phyloP scores from a whole-genome alignment of 2,888 invertebrate species.

The Dryococelus australis region DNA sequence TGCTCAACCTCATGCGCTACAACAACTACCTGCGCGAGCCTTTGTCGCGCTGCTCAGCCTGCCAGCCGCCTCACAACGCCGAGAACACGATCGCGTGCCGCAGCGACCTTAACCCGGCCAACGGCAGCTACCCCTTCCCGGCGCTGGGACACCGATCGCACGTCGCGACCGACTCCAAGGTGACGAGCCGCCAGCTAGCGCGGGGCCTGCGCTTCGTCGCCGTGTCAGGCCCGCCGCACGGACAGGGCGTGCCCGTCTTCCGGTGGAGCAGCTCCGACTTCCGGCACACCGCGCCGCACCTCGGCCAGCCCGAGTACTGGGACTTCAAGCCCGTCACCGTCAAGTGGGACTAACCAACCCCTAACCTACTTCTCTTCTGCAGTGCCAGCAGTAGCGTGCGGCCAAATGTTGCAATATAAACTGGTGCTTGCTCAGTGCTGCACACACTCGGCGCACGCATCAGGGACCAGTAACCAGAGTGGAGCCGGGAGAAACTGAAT shows the following conservation, averaged over 20 bases:
- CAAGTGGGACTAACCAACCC: slow-evolving; percentile 57
- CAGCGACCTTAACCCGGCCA: slow-evolving; percentile 73
- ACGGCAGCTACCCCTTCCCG: slow-evolving; percentile 74
- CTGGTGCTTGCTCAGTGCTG: no score
- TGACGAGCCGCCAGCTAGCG: slow-evolving; percentile 60
- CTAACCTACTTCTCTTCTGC: no score
- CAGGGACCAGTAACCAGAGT: no score
- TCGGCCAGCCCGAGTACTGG: slow-evolving; percentile 75
- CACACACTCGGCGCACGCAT: no score
- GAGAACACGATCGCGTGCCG: slow-evolving; percentile 76
- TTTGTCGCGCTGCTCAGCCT: slow-evolving; percentile 62
- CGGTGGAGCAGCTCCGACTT: slow-evolving; percentile 70
- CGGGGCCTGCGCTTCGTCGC: slow-evolving; percentile 63
- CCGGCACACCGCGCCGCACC: slow-evolving; percentile 63
- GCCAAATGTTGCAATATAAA: no score
- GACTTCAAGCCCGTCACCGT: slow-evolving; percentile 66
- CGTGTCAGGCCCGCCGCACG: slow-evolving; percentile 63
- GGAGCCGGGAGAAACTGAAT: no score
- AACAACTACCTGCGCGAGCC: slow-evolving; percentile 76
- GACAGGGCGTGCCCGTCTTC: slow-evolving; percentile 70
- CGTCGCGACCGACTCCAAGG: slow-evolving; percentile 75
- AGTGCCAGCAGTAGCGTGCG: no score
- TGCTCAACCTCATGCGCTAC: slow-evolving; percentile 70
- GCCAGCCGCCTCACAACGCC: slow-evolving; percentile 73
- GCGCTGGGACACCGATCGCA: slow-evolving; percentile 73